A percentile compares a stretch with the other conserved stretches of the same genome.
These are phyloP conservation scores for Euglossa dilemma DNA, from an alignment of 1,140 invertebrate genomes.

Conservation along the genomic window DNA sequence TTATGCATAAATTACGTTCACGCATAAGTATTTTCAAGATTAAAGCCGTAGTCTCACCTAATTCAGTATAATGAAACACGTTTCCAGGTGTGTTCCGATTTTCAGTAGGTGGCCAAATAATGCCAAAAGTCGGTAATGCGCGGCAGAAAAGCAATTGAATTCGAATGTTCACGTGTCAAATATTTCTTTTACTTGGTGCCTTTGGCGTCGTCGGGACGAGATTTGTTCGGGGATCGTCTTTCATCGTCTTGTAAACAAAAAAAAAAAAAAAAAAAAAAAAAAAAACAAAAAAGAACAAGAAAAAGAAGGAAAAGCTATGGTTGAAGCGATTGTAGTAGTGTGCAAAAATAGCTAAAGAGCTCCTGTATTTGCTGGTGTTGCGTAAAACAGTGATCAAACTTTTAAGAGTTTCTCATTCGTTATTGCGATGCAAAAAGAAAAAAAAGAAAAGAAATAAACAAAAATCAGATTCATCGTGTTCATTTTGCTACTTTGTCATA, in stretches of 20 bases:
- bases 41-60: neutral
- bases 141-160: slow-evolving; percentile 31
- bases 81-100: slow-evolving; percentile 35
- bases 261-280: neutral
- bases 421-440: neutral
- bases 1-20: neutral
- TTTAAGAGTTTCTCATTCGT: slow-evolving; percentile 21
- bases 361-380: slow-evolving; percentile 38
- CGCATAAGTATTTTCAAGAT: neutral
- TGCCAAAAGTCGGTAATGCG: slow-evolving; percentile 50
- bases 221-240: slow-evolving; percentile 61
- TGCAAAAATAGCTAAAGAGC: slow-evolving; percentile 19
- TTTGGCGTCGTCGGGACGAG: slow-evolving; percentile 56
- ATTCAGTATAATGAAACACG: slow-evolving; percentile 1
- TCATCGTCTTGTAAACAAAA: slow-evolving; percentile 47
- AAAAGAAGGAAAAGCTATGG: neutral
- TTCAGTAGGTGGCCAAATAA: slow-evolving; percentile 58
- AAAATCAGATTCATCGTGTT: slow-evolving; percentile 8
- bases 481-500: slow-evolving; percentile 12
- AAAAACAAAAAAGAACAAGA: neutral
- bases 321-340: slow-evolving; percentile 29
- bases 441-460: neutral
- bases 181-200: slow-evolving; percentile 65
- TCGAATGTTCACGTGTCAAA: slow-evolving; percentile 18
- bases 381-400: slow-evolving; percentile 31